Percentiles rank a stretch among this genome's conserved stretches.
These are phyloP conservation scores for Tychaedon coryphoeus DNA, from an alignment of 2,113 vertebrate species.

Conservation along the genomic window DNA sequence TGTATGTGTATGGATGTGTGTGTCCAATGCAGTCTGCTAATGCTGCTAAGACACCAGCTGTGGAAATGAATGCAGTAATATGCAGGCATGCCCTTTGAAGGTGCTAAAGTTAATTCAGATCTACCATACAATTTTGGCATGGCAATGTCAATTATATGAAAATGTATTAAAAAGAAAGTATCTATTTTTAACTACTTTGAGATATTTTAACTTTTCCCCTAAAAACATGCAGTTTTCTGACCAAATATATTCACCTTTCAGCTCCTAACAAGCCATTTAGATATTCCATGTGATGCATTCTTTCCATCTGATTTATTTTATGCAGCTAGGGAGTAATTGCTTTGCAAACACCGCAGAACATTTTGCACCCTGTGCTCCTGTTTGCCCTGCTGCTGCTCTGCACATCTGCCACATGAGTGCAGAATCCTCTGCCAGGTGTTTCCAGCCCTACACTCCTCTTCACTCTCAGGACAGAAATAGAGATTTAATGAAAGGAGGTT, in stretches of 20 bases:
- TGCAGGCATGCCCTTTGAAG: neutral
- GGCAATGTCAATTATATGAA: neutral
- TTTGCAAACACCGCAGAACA: neutral
- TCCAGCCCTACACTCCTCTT: neutral
- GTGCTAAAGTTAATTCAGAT: neutral
- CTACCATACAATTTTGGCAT: neutral
- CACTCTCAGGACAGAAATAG: neutral
- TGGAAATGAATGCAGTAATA: neutral
- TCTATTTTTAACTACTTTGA: neutral
- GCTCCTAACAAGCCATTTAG: neutral
- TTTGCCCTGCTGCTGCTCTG: neutral
- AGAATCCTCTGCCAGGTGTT: neutral
- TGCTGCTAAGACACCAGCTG: neutral
- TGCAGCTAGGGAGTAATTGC: neutral
- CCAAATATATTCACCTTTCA: neutral
- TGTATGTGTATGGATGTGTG: neutral
- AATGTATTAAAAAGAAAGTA: neutral
- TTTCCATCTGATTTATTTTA: neutral
- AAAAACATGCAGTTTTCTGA: neutral
- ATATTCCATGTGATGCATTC: neutral
- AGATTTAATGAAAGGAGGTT: neutral
- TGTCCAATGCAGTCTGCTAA: neutral
- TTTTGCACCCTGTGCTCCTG: neutral
- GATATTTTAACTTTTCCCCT: neutral
- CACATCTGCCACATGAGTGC: rapidly evolving